phyloP scores from a whole-genome alignment of 23 tunicate genomes.

The Ciona savignyi region DNA sequence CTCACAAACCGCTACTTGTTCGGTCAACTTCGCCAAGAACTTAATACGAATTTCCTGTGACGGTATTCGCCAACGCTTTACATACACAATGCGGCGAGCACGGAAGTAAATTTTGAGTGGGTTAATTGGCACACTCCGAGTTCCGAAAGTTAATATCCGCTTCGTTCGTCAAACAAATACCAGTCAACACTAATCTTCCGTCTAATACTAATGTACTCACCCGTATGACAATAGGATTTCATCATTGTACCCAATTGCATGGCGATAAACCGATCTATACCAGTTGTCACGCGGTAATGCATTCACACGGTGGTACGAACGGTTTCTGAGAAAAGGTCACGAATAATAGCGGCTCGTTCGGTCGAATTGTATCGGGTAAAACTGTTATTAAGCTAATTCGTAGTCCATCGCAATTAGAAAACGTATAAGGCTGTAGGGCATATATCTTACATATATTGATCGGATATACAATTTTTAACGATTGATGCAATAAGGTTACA shows the following conservation, averaged over 20 bases:
- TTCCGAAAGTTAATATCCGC: background rate
- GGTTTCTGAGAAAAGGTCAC: background rate
- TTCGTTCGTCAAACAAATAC: background rate
- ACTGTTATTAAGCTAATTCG: background rate
- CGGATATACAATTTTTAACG: too few species aligned
- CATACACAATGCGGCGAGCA: background rate
- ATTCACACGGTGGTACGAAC: conserved; percentile 1
- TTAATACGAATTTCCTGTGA: background rate
- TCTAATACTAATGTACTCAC: background rate
- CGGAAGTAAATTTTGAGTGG: too few species aligned
- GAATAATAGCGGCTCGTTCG: background rate
- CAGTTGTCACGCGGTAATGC: background rate
- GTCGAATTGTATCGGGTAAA: background rate
- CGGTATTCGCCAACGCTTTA: background rate
- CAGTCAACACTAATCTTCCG: background rate
- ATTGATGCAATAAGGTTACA: too few species aligned
- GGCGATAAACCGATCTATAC: too few species aligned
- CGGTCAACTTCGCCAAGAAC: background rate
- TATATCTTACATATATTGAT: too few species aligned
- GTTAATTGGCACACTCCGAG: background rate
- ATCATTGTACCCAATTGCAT: too few species aligned
- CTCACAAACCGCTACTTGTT: background rate
- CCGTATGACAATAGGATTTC: background rate
- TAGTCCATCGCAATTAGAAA: background rate
- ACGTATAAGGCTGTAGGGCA: too few species aligned